A percentile compares a stretch with the other conserved stretches of the same genome.
These are phyloP conservation scores for Sebastes oblongus DNA, from an alignment of 2,797 vertebrate species.

Conservation along the genomic window DNA sequence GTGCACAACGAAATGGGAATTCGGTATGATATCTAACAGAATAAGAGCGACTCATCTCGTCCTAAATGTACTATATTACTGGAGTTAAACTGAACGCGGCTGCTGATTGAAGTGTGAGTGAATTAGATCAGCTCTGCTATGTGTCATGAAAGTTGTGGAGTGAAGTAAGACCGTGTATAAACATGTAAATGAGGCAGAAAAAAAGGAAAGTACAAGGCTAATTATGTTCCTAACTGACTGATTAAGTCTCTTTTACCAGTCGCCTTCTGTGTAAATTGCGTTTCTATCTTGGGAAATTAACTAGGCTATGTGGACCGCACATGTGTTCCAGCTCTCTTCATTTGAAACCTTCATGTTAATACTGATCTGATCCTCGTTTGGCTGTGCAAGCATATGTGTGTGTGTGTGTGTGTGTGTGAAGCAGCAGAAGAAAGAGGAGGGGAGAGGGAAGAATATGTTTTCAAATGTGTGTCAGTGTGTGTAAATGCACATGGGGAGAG, in stretches of 20 bases:
- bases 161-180: slow-evolving; percentile 64
- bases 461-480: slow-evolving; percentile 61
- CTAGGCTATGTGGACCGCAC: slow-evolving; percentile 81
- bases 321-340: slow-evolving; percentile 78
- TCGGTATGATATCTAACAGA: slow-evolving; percentile 7
- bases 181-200: slow-evolving; percentile 81
- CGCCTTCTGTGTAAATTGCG: slow-evolving; percentile 83
- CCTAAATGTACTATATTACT: background rate
- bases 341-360: slow-evolving; percentile 81
- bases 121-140: slow-evolving; percentile 59
- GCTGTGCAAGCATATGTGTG: slow-evolving; percentile 28
- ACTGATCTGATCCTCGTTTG: slow-evolving; percentile 74
- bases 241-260: slow-evolving; percentile 84
- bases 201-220: slow-evolving; percentile 79
- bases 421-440: background rate
- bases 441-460: slow-evolving; percentile 28
- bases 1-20: slow-evolving; percentile 11
- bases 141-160: slow-evolving; percentile 63
- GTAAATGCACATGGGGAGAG: slow-evolving; percentile 4
- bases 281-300: slow-evolving; percentile 85
- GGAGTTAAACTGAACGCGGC: slow-evolving; percentile 16
- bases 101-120: slow-evolving; percentile 45
- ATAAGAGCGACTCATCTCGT: background rate
- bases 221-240: slow-evolving; percentile 84
- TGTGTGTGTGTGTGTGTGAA: background rate